A percentile compares a stretch with the other conserved stretches of the same genome.
phyloP scores from a whole-genome alignment of 2,113 vertebrate genomes.

The Ardeotis arabs region DNA sequence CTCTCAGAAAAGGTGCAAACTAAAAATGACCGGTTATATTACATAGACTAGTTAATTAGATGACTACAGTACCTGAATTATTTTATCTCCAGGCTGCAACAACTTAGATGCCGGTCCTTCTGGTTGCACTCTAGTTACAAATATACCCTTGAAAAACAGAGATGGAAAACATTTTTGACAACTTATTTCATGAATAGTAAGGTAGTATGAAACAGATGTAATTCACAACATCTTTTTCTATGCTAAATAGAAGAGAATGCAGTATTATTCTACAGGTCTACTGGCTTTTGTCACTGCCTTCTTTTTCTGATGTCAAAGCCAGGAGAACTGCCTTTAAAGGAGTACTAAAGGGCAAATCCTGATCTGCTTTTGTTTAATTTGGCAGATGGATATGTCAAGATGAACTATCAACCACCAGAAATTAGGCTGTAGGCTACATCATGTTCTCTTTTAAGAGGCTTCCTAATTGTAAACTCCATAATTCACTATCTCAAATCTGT shows the following conservation, averaged over 20 bases:
- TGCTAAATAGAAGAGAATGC: background rate
- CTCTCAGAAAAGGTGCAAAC: background rate
- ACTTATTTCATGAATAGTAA: background rate
- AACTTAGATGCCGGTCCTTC: slow-evolving; percentile 94
- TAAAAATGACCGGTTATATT: background rate
- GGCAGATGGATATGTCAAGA: background rate
- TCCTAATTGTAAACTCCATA: background rate
- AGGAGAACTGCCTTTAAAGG: background rate
- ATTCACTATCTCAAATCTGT: background rate
- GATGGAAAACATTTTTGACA: background rate
- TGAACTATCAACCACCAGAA: background rate
- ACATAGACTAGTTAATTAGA: background rate
- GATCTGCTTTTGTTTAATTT: background rate
- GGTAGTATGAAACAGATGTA: background rate
- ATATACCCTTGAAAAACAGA: slow-evolving; percentile 88
- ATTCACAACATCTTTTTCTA: background rate
- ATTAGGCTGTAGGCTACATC: background rate
- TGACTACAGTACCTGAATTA: slow-evolving; percentile 82
- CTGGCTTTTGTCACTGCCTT: background rate
- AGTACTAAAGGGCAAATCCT: background rate
- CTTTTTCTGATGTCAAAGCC: background rate
- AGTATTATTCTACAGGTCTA: background rate
- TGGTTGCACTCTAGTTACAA: slow-evolving; percentile 95
- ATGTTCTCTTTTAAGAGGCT: background rate
- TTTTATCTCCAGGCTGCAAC: slow-evolving; percentile 95